Evolutionary conservation across 2,888 invertebrate species (phyloP), one percentile per base, ranked within the genome.

Genomic region (Macrosoma leucophasiata): DNA sequence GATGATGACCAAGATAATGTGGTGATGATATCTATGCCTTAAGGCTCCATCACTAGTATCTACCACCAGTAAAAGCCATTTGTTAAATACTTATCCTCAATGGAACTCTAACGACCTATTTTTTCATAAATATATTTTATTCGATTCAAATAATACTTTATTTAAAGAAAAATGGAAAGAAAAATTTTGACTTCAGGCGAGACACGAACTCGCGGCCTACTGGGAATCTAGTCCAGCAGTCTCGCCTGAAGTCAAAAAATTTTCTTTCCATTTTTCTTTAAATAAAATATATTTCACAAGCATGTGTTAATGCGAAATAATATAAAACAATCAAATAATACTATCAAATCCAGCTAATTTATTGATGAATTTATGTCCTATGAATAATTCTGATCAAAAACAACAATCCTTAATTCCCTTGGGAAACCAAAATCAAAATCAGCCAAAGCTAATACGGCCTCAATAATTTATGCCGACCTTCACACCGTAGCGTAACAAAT

Each of bases 351-450:
- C 15, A 9, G 9, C 25, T 25, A 3, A 14, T n/a, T n/a, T n/a
- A n/a, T n/a, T n/a, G 25, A 6, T 9, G 25, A 7, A 14, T 25
- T 21, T 11, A 24, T 32, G 24, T 25, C 36, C 13, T 29, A 37
- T 31, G 29, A 29, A 35, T 36, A 37, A 33, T 21, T 33, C 19
- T 25, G 20, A 30, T 33, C 24, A 29, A 41, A n/a, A n/a, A n/a
- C n/a, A 36, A 18, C 32, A 13, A 28, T 33, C 29, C 30, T 22
- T 33, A 41, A 38, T 40, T 38, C 39, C 36, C 23, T 25, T 32
- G 21, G 19, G 23, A 29, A 37, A 46, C 39, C 41, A 36, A 40
- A 49, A 44, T 44, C 41, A 32, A 41, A 43, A 44, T 43, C 35
- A 41, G 39, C 38, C 32, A 28, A 37, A 36, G 36, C 39, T 42